Evolutionary conservation across 2,113 vertebrate genomes (phyloP).

Genomic region (Sialia sialis): DNA sequence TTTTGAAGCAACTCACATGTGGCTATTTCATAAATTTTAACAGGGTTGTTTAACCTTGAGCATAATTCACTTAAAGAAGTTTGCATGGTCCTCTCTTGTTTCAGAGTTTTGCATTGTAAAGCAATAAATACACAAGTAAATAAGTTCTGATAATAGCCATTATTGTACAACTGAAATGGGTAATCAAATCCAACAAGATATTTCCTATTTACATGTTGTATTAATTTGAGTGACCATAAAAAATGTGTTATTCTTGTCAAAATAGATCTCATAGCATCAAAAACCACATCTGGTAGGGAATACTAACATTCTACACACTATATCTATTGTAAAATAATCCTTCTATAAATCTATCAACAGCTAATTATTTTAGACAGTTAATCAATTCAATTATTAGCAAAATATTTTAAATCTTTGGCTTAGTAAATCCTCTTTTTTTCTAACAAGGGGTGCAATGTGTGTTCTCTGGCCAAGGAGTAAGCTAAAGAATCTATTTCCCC

Average conservation of each 20-base stretch:
- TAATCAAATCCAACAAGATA: neutral
- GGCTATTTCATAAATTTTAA: neutral
- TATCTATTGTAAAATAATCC: neutral
- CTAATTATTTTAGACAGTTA: conserved; percentile 36
- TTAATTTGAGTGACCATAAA: neutral
- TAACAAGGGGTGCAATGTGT: neutral
- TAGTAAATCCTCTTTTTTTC: neutral
- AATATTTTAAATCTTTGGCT: conserved; percentile 21
- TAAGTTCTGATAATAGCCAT: neutral
- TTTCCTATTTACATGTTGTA: neutral
- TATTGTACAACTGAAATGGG: neutral
- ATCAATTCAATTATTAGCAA: conserved; percentile 42
- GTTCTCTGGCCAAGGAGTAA: neutral
- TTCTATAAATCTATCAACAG: neutral
- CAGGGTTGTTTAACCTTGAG: neutral
- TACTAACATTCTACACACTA: neutral
- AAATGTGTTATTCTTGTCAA: neutral
- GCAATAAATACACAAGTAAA: neutral
- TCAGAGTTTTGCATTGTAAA: neutral
- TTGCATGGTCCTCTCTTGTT: neutral
- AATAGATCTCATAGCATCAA: neutral
- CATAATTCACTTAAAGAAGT: neutral
- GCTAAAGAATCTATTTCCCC: neutral
- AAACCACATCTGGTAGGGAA: neutral
- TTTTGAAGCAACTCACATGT: neutral